Evolutionary conservation across 2,113 vertebrate species (phyloP).

Genomic region (Nicator chloris): DNA sequence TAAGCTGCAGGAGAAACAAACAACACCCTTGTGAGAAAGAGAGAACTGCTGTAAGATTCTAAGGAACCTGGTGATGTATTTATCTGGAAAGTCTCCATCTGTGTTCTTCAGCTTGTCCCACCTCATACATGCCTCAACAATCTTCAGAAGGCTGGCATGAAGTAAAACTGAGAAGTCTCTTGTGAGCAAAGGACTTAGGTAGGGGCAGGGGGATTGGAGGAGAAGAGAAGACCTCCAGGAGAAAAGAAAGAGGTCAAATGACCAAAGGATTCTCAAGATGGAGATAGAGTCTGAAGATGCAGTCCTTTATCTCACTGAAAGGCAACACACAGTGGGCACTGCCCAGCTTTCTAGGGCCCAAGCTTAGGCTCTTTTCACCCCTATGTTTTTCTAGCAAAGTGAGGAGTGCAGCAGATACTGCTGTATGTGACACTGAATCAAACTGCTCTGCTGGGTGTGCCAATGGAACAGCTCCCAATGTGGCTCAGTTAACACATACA

Average conservation of each 20-base stretch:
- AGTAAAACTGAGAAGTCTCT: neutral
- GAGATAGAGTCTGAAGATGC: neutral
- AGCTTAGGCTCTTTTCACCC: neutral
- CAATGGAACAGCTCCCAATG: neutral
- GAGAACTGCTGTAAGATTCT: neutral
- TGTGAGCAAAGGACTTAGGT: neutral
- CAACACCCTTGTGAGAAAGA: neutral
- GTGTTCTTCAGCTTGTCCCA: neutral
- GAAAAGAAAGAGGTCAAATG: neutral
- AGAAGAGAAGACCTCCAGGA: neutral
- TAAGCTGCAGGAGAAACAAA: neutral
- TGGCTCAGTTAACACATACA: neutral
- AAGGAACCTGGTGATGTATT: neutral
- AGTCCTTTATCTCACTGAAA: neutral
- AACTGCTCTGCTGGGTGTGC: neutral
- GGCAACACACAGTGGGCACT: neutral
- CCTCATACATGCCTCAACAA: neutral
- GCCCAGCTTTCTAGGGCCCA: neutral
- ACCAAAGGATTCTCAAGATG: neutral
- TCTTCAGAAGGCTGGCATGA: neutral
- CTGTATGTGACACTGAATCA: neutral
- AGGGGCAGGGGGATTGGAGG: no score
- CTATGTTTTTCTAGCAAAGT: neutral
- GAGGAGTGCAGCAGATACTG: neutral
- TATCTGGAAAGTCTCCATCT: neutral